Evolutionary conservation across 2,888 invertebrate genomes (phyloP).

Genomic region (Pteria penguin): DNA sequence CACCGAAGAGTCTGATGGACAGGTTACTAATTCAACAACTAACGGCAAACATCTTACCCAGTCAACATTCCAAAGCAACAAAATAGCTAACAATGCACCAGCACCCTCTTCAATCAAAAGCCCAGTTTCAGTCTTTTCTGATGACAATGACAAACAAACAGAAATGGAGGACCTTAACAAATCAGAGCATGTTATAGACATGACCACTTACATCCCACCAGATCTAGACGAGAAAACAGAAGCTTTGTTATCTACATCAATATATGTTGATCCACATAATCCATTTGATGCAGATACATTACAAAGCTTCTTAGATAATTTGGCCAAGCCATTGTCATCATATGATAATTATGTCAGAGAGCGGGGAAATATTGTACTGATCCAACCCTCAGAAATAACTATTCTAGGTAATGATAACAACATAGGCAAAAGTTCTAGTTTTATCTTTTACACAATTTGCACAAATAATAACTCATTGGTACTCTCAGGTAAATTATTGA

Average conservation of each 20-base stretch:
- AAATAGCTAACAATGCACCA: neutral
- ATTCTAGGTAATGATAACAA: constrained; percentile 55
- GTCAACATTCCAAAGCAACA: neutral
- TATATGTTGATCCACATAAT: constrained; percentile 82
- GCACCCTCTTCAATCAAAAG: neutral
- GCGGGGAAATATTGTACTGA: constrained; percentile 54
- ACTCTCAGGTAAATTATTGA: too few species aligned
- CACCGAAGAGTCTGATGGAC: constrained; percentile 61
- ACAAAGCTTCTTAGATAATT: constrained; percentile 85
- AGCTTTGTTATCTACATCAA: constrained; percentile 63
- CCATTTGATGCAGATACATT: constrained; percentile 89
- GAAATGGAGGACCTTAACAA: constrained; percentile 44
- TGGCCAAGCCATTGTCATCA: constrained; percentile 64
- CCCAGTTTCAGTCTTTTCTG: neutral
- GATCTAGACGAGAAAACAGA: constrained; percentile 61
- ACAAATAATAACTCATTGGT: too few species aligned
- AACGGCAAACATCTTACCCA: constrained; percentile 30
- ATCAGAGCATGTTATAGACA: constrained; percentile 68
- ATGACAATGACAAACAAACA: constrained; percentile 18
- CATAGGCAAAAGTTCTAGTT: too few species aligned
- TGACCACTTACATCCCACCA: constrained; percentile 63
- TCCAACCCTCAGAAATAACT: constrained; percentile 49
- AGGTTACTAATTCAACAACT: constrained; percentile 35
- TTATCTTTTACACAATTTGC: too few species aligned
- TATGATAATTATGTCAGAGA: constrained; percentile 59